Base-by-base conservation (phyloP, 2,888 invertebrate species). In the Tiliacea aurago region DNA sequence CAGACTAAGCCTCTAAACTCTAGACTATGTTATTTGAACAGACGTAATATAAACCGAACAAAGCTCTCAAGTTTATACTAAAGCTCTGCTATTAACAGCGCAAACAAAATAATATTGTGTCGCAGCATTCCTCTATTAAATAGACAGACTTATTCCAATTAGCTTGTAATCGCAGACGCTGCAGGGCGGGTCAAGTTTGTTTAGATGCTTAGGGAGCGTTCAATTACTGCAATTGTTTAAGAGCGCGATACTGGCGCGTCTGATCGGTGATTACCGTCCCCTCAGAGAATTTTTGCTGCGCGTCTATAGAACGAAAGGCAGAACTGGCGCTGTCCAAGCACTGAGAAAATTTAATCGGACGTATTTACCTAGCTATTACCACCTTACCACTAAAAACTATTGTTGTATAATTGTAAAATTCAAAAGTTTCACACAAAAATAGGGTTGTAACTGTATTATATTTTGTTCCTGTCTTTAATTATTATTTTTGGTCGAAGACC, bases 131-230 rank as follows among this genome's bases (percentile, higher is more conserved):
- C 58, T 49, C 69, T 59, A 73, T 80, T 70, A 82, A 67, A 62
- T 68, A 78, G 78, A 70, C 78, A 74, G 78, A 81, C 82, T 81
- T 82, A 81, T 81, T 69, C 55, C 74, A 81, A 82, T 81, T 82
- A 82, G 66, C 66, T 66, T 55, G 58, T 81, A 82, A 81, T 81
- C 82, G 78, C 71, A 82, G 78, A 56, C 62, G 64, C 23, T 80
- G 56, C 59, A 61, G 55, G 43, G 41, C 11, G 66, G 66, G 78
- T 78, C 74, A 66, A 69, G 66, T 78, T 81, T 81, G 69, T 66
- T 62, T 71, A 78, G 61, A 68, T 65, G 68, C 28, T 73, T 67
- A 76, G 58, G 55, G 23, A 20, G 45, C 68, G 70, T 69, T 81
- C 33, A 61, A 70, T 73, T 76, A 63, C 33, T 71, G 71, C 56